These are phyloP conservation scores for Oscheius sp. DNA, from an alignment of 2,888 invertebrate species.

Conservation along the genomic window DNA sequence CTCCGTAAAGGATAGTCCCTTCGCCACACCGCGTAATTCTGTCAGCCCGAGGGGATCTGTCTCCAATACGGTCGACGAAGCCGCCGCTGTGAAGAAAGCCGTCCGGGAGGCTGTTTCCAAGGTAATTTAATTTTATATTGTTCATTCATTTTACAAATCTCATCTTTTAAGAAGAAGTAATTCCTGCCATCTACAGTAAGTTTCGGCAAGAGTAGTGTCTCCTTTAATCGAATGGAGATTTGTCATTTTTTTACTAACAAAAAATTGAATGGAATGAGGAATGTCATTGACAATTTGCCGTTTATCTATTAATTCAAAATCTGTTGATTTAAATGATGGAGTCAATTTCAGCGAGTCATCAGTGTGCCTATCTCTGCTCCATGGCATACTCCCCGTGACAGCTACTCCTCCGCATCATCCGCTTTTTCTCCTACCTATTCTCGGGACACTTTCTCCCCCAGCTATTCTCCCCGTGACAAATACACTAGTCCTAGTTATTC, in stretches of 20 bases:
- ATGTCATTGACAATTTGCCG: neutral
- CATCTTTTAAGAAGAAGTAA: conserved; percentile 27
- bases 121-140: conserved; percentile 6
- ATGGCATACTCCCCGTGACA: conserved; percentile 41
- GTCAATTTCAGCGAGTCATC: conserved; percentile 37
- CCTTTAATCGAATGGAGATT: neutral
- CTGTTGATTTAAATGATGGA: neutral
- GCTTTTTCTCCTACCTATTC: conserved; percentile 15
- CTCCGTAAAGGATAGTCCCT: conserved; percentile 10
- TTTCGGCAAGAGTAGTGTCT: neutral
- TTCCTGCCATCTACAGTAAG: neutral
- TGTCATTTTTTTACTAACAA: neutral
- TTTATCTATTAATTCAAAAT: neutral
- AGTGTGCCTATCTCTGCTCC: conserved; percentile 55
- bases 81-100: conserved; percentile 27
- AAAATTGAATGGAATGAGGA: neutral
- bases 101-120: conserved; percentile 29
- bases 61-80: conserved; percentile 9
- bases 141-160: neutral
- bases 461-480: neutral
- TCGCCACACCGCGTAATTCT: neutral
- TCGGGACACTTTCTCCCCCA: conserved; percentile 8
- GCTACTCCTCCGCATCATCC: conserved; percentile 7
- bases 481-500: no score
- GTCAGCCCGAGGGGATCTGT: conserved; percentile 24